phyloP scores from a whole-genome alignment of 2,888 invertebrate genomes.

The Petrolisthes cinctipes region DNA sequence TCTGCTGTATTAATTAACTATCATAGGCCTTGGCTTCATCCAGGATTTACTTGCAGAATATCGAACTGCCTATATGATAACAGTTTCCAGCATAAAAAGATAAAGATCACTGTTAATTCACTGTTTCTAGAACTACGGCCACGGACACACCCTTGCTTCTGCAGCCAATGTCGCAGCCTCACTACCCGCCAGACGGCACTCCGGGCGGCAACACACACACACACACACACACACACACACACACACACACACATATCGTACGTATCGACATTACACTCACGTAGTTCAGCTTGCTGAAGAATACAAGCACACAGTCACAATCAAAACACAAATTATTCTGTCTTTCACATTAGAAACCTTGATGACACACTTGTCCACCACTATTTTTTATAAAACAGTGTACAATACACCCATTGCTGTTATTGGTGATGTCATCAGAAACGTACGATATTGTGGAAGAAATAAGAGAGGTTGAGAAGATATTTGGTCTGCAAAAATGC shows the following conservation, averaged over 20 bases:
- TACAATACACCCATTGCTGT: too few species aligned
- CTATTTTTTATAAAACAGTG: too few species aligned
- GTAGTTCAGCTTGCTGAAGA: neutral
- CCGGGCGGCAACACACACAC: neutral
- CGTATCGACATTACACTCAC: neutral
- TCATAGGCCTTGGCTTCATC: too few species aligned
- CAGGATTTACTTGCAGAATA: too few species aligned
- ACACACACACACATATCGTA: conserved; percentile 23
- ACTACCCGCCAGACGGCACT: neutral
- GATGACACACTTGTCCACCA: too few species aligned
- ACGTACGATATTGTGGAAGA: too few species aligned
- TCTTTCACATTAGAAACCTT: too few species aligned
- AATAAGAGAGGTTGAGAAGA: too few species aligned
- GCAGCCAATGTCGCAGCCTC: neutral
- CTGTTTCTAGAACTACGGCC: neutral
- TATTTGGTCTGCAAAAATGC: too few species aligned
- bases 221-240: conserved; percentile 22
- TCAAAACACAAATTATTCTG: neutral
- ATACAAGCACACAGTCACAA: conserved; percentile 29
- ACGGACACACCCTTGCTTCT: neutral
- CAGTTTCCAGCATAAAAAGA: neutral
- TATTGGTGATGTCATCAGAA: too few species aligned
- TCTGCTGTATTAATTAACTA: too few species aligned
- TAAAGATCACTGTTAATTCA: neutral
- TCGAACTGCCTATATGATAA: too few species aligned